phyloP scores from a whole-genome alignment of 1,140 invertebrate species.

The Metaphire vulgaris region DNA sequence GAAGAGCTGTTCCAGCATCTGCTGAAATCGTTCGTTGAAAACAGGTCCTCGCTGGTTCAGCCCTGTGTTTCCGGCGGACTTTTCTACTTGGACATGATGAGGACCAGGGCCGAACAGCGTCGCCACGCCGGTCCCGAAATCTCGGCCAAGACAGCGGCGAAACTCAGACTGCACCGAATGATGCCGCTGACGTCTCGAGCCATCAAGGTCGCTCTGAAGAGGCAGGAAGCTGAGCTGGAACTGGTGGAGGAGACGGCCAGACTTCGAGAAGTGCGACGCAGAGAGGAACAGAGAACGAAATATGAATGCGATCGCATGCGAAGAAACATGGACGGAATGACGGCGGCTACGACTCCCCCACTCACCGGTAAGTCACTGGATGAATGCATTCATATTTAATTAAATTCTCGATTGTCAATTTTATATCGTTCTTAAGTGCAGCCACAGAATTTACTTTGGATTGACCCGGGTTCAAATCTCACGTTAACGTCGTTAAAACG shows the following conservation, averaged over 20 bases:
- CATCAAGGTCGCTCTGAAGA: not conserved
- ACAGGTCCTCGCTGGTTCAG: not conserved
- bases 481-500: too few relatives aligned
- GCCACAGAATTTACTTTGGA: too few relatives aligned
- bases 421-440: too few relatives aligned
- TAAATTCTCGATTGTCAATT: too few relatives aligned
- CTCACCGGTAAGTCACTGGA: not conserved
- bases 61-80: not conserved
- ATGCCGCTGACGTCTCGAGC: not conserved
- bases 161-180: not conserved
- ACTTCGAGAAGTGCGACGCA: not conserved
- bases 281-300: not conserved
- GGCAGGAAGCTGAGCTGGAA: not conserved
- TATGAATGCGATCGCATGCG: not conserved
- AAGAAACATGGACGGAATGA: not conserved
- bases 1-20: conserved; percentile 13
- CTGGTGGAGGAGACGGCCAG: not conserved
- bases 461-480: too few relatives aligned
- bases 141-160: not conserved
- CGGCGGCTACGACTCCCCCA: not conserved
- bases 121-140: not conserved
- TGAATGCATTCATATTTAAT: too few relatives aligned
- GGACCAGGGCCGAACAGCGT: not conserved
- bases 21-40: not conserved
- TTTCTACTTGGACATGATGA: conserved; percentile 10